Percentiles rank a stretch among this genome's conserved stretches.
These are phyloP conservation scores for Brachymystax lenok DNA, from an alignment of 2,797 vertebrate species.

Conservation along the genomic window DNA sequence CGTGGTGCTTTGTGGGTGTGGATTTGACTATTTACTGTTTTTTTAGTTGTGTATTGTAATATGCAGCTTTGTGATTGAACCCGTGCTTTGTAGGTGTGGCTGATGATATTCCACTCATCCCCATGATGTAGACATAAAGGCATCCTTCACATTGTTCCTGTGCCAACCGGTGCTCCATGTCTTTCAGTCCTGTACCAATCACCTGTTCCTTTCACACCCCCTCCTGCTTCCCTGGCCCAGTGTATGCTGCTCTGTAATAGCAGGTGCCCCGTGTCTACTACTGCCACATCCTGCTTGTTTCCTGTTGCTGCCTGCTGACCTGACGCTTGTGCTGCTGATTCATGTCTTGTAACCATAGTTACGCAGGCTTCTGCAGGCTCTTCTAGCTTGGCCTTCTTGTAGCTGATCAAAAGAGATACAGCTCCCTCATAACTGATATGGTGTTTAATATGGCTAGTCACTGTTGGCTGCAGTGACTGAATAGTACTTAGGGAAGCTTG, in stretches of 20 bases:
- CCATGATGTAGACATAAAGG: background rate
- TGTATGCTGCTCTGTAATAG: background rate
- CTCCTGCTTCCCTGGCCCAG: background rate
- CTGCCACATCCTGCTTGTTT: conserved; percentile 12
- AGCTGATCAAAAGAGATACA: conserved; percentile 34
- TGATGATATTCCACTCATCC: background rate
- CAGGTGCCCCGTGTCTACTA: conserved; percentile 6
- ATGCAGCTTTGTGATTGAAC: background rate
- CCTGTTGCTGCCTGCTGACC: conserved; percentile 17
- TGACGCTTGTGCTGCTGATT: conserved; percentile 21
- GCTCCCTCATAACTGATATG: background rate
- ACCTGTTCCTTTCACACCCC: background rate
- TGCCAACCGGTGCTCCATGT: background rate
- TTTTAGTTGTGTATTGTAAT: background rate
- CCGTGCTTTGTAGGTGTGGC: background rate
- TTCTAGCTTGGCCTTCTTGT: conserved; percentile 5
- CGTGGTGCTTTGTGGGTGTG: background rate
- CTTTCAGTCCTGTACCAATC: background rate
- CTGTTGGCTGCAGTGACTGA: too few species aligned
- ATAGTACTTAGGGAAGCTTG: too few species aligned
- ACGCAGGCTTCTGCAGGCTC: background rate
- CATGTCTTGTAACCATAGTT: background rate
- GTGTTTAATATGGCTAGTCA: too few species aligned
- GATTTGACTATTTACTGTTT: background rate
- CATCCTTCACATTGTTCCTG: background rate